Evolutionary conservation across 2,113 vertebrate species (phyloP), one percentile per base, ranked within the genome.

Genomic region (Dasyurus viverrinus): DNA sequence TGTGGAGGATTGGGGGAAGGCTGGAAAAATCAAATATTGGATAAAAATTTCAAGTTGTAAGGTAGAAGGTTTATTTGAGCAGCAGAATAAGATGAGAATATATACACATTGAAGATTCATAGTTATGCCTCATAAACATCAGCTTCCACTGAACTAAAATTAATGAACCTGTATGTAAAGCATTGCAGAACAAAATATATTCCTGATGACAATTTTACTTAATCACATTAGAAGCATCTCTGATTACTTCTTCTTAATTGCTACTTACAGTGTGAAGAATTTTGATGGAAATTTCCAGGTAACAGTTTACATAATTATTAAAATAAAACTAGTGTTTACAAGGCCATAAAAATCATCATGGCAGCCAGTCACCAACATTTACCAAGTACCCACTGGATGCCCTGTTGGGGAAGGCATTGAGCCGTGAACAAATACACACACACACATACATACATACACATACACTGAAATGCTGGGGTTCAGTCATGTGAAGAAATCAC

Each of bases 221-320:
- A 95, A 92, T 97, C 57, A 93, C 36, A 95, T 97, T 95, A 96
- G 89, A 94, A 97, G 55, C 57, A 54, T 92, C 93, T 91, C 92
- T 97, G 92, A 97, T 97, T 91, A 96, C 48, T 76, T 92, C 50
- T 95, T 57, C 76, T 95, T 97, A 98, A 96, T 97, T 97, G 60
- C 93, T 90, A 94, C 25, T 57, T 97, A 89, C 4, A 94, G 89
- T 22, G 14, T 48, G 68, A 92, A 11, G 7, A 42, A 68, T 68
- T 16, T 57, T 19, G 54, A 10, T 94, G 89, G 46, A 96, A 91
- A 95, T 53, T 94, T 90, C 89, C 84, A 95, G 92, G 48, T 92
- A 95, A 89, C 27, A 48, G 19, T 95, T 96, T 94, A 68, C 76
- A 47, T 94, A 92, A 94, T 90, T 47, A 54, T 68, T 96, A 46